Percentiles rank a stretch among this genome's conserved stretches.
Evolutionary conservation across 2,797 vertebrate species (phyloP).

Genomic region (Orestias chungarensis): DNA sequence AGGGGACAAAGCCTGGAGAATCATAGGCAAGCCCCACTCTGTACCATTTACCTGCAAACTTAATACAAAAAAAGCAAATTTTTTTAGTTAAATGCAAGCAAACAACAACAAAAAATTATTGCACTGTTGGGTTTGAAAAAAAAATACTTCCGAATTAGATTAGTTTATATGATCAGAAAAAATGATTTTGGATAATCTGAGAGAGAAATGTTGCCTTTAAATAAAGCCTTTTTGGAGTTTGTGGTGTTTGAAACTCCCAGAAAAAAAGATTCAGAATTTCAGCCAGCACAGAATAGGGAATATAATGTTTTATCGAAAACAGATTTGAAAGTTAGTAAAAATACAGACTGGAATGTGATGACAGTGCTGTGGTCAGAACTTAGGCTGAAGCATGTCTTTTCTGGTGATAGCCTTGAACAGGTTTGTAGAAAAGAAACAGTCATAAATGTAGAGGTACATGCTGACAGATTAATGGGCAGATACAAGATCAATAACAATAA

Average conservation of each 20-base stretch:
- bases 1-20: constrained; percentile 64
- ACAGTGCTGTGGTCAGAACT: too few species aligned
- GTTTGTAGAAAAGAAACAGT: too few species aligned
- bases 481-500: too few species aligned
- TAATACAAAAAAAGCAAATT: constrained; percentile 25
- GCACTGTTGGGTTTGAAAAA: background rate
- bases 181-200: background rate
- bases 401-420: too few species aligned
- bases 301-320: too few species aligned
- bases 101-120: background rate
- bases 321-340: too few species aligned
- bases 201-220: background rate
- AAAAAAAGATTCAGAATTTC: too few species aligned
- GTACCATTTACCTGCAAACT: constrained; percentile 84
- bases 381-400: too few species aligned
- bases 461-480: too few species aligned
- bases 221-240: background rate
- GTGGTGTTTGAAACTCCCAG: background rate
- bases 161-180: background rate
- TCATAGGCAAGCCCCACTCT: constrained; percentile 81
- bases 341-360: too few species aligned
- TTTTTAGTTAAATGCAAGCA: background rate
- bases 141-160: background rate
- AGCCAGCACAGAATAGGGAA: too few species aligned
- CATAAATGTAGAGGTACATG: too few species aligned